Base-by-base conservation (phyloP, 1,140 invertebrate genomes). In the Gonatopus flavifemur region DNA sequence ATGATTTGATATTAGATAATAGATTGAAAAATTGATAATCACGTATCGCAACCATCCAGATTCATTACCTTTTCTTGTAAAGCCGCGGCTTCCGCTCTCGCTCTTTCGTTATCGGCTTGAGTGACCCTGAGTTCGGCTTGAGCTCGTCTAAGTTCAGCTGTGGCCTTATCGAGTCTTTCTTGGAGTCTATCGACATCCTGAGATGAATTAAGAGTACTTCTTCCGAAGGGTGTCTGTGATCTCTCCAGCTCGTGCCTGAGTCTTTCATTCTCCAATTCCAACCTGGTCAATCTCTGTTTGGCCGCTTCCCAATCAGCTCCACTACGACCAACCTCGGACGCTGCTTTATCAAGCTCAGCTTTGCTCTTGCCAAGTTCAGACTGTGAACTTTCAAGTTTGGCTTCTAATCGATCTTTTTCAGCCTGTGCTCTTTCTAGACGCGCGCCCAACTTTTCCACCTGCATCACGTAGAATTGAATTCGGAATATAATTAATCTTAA, bases 311-410 rank as follows among this genome's bases (percentile, higher is more conserved):
- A 94, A 73, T 95, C 92, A 30, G 88, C 88, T 12, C 89, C 89
- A 61, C 88, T 90, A 52, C 91, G 85, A 20, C 91, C 91, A 24
- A 92, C 90, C 76, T 96, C 93, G 50, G 87, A 88, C 19, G 91
- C 88, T 13, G 91, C 88, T 75, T 95, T 95, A 62, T 96, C 93
- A 35, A 95, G 77, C 68, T 96, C 93, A 8, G 92, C 93, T 77
- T 94, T 94, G 36, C 90, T 93, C 77, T 96, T 95, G 35, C 93
- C 93, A 28, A 96, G 79, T 72, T 96, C 93, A 3, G 90, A 93
- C 69, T 96, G 93, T 13, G 91, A 94, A 60, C 88, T 90, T 71
- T 96, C 93, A 50, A 96, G 74, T 68, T 93, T 93, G 16, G 91
- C 86, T 78, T 96, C 93, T 9, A 96, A 80, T 15, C 91, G 84